These are phyloP conservation scores for Drosophila pegasa DNA, from an alignment of 2,888 invertebrate species.

Conservation along the genomic window DNA sequence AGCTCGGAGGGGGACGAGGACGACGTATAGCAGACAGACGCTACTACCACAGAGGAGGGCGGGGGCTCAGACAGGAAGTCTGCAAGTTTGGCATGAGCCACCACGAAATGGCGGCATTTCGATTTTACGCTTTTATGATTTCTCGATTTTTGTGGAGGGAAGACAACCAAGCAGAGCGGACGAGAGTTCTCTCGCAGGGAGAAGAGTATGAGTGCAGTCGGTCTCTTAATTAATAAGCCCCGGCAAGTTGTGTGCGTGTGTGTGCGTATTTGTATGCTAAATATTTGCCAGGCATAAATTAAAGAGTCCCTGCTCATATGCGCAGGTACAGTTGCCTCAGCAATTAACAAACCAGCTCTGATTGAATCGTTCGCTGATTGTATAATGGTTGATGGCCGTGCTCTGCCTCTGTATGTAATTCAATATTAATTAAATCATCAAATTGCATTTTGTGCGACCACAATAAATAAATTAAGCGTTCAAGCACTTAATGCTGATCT, in stretches of 20 bases:
- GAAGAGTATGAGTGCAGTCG: conserved; percentile 32
- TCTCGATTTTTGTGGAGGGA: conserved; percentile 60
- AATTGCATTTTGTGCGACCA: conserved; percentile 66
- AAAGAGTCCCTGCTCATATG: conserved; percentile 31
- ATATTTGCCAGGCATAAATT: conserved; percentile 75
- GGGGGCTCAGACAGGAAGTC: conserved; percentile 57
- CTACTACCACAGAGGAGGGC: neutral
- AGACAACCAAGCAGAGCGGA: neutral
- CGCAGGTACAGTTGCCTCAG: conserved; percentile 51
- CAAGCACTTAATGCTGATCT: conserved; percentile 66
- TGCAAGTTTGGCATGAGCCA: conserved; percentile 63
- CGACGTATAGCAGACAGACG: conserved; percentile 19
- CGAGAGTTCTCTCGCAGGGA: conserved; percentile 2
- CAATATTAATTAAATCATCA: conserved; percentile 78
- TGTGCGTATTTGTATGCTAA: conserved; percentile 67
- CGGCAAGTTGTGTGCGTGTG: conserved; percentile 30
- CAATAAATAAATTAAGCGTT: conserved; percentile 71
- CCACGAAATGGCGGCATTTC: conserved; percentile 77
- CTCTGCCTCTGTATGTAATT: conserved; percentile 58
- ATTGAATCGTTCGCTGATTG: conserved; percentile 62
- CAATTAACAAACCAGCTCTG: conserved; percentile 28
- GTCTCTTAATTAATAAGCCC: conserved; percentile 74
- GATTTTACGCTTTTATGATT: conserved; percentile 80
- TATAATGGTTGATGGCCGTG: conserved; percentile 57
- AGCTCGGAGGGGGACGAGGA: neutral